These are phyloP conservation scores for Antrozous pallidus DNA, from an alignment of 2,797 vertebrate species.

Conservation along the genomic window DNA sequence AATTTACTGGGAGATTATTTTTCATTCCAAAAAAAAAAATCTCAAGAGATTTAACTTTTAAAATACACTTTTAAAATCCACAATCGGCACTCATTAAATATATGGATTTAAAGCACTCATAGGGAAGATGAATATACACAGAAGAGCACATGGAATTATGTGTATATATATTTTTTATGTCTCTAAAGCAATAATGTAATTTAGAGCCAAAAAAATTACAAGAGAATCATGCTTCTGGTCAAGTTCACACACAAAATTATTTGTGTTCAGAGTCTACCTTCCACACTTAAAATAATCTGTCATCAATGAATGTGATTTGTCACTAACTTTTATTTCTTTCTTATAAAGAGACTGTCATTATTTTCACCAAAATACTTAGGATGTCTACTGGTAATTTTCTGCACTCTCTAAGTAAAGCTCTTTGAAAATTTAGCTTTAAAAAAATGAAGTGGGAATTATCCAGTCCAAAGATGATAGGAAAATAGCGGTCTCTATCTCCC, in stretches of 20 bases:
- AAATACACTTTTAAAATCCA: slow-evolving; percentile 74
- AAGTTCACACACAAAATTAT: slow-evolving; percentile 73
- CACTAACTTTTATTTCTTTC: slow-evolving; percentile 55
- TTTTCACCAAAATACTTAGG: not conserved
- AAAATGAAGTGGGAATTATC: not conserved
- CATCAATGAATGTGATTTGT: slow-evolving; percentile 70
- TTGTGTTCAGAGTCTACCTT: slow-evolving; percentile 74
- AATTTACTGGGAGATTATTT: slow-evolving; percentile 62
- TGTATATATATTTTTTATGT: slow-evolving; percentile 51
- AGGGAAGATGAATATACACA: slow-evolving; percentile 43
- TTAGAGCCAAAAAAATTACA: slow-evolving; percentile 75
- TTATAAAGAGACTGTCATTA: not conserved
- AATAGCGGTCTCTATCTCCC: not conserved
- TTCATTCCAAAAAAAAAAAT: slow-evolving; percentile 53
- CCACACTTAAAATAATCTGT: slow-evolving; percentile 71
- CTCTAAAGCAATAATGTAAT: slow-evolving; percentile 75
- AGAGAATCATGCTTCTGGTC: slow-evolving; percentile 67
- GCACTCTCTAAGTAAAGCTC: not conserved
- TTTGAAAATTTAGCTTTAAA: slow-evolving; percentile 19
- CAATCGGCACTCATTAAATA: slow-evolving; percentile 74
- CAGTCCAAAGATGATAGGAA: not conserved
- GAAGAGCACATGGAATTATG: slow-evolving; percentile 45
- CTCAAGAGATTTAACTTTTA: slow-evolving; percentile 64
- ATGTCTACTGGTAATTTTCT: slow-evolving; percentile 1
- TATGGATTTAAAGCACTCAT: slow-evolving; percentile 69